Base-by-base conservation (phyloP, 2,113 vertebrate genomes). In the Progne subis region DNA sequence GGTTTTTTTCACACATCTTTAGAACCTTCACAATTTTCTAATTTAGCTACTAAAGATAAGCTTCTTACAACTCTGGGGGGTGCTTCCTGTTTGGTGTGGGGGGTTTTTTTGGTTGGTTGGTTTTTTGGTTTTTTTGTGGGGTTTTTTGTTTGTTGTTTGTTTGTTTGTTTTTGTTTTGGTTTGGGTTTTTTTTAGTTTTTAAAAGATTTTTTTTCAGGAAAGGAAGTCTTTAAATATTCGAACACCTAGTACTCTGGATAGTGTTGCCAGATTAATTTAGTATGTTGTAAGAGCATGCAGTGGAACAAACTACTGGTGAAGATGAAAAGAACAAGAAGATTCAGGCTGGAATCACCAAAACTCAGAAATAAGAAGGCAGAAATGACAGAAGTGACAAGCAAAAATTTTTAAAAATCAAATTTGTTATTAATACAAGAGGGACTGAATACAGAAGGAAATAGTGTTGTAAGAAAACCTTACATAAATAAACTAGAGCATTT, bases 1-100 rank as follows among this genome's bases (percentile, higher is more conserved):
- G 0, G 0, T 4, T 56, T 82, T 26, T 46, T 8, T 4, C 11
- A 2, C 9, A 13, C 10, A 41, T n/a, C 14, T 88, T 82, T 59
- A 18, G 21, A 94, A 34, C 18, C 5, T 71, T 46, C 32, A 53
- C 9, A 43, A 3, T 79, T 63, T 92, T 71, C 29, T 68, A 28
- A 59, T 75, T 67, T 59, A 88, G 31, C 21, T 82, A 87, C 57
- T 47, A 55, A 74, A 92, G 29, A 56, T 12, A 84, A 82, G 7
- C 11, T 34, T 61, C 85, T 74, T 65, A 70, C 3, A 63, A 32
- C 63, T 85, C 52, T 55, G 19, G 19, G 12, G 19, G 19, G 47
- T 50, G 32, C 13, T 77, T 83, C 56, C 23, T 50, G 21, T 59
- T 14, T 24, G 37, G 37, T 7, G 37, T 7, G 37, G 37, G 37